A percentile compares a stretch with the other conserved stretches of the same genome.
phyloP scores from a whole-genome alignment of 2,888 invertebrate genomes.

The Ectemnius continuus region DNA sequence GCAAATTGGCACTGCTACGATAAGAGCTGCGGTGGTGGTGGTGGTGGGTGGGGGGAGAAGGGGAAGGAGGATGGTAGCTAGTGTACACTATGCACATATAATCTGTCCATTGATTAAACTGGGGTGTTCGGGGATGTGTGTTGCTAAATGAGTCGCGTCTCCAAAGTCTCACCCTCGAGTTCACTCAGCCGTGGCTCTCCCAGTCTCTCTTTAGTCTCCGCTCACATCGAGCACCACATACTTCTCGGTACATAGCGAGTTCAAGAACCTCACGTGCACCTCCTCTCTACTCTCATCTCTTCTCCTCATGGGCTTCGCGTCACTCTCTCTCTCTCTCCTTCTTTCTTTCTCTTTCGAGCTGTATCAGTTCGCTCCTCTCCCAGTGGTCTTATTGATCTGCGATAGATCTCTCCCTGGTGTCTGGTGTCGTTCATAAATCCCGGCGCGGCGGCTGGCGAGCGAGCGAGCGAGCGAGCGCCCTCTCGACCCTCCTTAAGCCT shows the following conservation, averaged over 20 bases:
- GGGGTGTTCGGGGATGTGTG: not conserved
- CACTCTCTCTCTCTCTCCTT: no score
- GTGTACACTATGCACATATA: not conserved
- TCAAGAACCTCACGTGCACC: constrained; percentile 36
- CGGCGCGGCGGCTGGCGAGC: constrained; percentile 6
- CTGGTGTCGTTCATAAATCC: constrained; percentile 37
- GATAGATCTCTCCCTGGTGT: constrained; percentile 46
- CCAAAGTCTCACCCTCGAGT: constrained; percentile 5
- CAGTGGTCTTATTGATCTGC: constrained; percentile 36
- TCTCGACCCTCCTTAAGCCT: constrained; percentile 25
- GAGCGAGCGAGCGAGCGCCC: not conserved
- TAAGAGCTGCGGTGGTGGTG: not conserved
- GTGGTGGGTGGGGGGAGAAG: no score
- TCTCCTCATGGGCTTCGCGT: no score
- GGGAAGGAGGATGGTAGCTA: not conserved
- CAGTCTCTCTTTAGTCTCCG: no score
- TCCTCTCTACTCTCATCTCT: no score
- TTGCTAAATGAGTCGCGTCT: constrained; percentile 26
- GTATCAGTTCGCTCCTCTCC: not conserved
- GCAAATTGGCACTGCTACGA: not conserved
- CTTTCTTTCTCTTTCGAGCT: not conserved
- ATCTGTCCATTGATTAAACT: constrained; percentile 17
- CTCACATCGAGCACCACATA: no score
- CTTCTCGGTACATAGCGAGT: constrained; percentile 12
- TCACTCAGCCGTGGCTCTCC: not conserved